Evolutionary conservation across 2,888 invertebrate species (phyloP).

Genomic region (Mesochorus sp.): DNA sequence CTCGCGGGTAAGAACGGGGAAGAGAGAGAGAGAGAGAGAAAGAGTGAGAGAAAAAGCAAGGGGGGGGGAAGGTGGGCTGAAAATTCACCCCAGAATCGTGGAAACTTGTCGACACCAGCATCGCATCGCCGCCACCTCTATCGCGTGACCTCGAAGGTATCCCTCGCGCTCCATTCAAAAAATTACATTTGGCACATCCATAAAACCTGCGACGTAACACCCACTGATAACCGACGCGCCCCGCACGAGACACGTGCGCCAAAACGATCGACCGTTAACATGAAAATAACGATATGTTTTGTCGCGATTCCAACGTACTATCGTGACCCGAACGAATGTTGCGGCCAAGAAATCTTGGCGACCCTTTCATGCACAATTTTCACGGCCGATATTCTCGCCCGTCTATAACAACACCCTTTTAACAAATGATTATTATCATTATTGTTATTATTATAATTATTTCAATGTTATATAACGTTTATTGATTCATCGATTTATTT

Average conservation of each 20-base stretch:
- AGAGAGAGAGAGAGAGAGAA: constrained; percentile 45
- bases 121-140: constrained; percentile 44
- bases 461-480: too few species aligned
- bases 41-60: constrained; percentile 41
- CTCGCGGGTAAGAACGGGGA: constrained; percentile 41
- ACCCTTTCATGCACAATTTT: not conserved
- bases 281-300: constrained; percentile 6
- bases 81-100: constrained; percentile 61
- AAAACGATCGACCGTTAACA: not conserved
- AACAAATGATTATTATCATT: too few species aligned
- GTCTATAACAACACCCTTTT: too few species aligned
- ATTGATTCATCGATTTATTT: too few species aligned
- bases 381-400: not conserved
- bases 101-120: constrained; percentile 60
- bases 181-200: constrained; percentile 38
- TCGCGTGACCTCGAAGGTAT: not conserved
- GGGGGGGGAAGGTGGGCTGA: constrained; percentile 36
- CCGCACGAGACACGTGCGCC: constrained; percentile 32
- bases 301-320: not conserved
- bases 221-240: not conserved
- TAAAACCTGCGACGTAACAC: too few species aligned
- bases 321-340: not conserved
- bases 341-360: constrained; percentile 40
- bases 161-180: constrained; percentile 24
- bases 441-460: not conserved